Conservation (phyloP, 2,797 vertebrate species). For the Danio albolineatus region DNA sequence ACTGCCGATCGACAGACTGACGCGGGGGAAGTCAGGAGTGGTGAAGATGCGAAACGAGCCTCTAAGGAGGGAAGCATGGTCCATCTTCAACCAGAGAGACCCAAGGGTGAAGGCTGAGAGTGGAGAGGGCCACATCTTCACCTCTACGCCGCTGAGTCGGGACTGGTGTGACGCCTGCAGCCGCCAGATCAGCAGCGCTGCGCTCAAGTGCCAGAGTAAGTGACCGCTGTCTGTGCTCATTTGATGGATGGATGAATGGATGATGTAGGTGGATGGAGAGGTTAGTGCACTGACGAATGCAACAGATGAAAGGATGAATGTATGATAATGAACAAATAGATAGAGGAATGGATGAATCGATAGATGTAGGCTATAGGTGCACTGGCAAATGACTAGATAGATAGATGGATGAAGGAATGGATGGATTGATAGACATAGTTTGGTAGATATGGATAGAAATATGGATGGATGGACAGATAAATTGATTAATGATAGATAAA, state of each 20-base stretch:
- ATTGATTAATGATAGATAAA: background rate
- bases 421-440: background rate
- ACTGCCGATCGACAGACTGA: constrained; percentile 71
- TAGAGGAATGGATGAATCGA: too few relatives aligned
- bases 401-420: background rate
- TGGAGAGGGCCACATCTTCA: constrained; percentile 87
- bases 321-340: too few relatives aligned
- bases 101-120: constrained; percentile 79
- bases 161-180: constrained; percentile 93
- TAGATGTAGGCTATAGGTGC: too few relatives aligned
- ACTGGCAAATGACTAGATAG: too few relatives aligned
- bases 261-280: background rate
- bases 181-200: constrained; percentile 76
- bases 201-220: constrained; percentile 88
- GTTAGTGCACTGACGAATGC: too few relatives aligned
- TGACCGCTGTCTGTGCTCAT: constrained; percentile 46
- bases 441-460: too few relatives aligned
- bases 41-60: constrained; percentile 79
- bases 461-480: background rate
- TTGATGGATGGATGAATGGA: background rate
- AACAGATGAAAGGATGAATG: background rate
- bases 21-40: constrained; percentile 77
- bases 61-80: constrained; percentile 86
- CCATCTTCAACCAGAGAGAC: constrained; percentile 85
- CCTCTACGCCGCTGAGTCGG: constrained; percentile 67